Base-by-base conservation (phyloP, 2,113 vertebrate species). In the Balaenoptera acutorostrata region DNA sequence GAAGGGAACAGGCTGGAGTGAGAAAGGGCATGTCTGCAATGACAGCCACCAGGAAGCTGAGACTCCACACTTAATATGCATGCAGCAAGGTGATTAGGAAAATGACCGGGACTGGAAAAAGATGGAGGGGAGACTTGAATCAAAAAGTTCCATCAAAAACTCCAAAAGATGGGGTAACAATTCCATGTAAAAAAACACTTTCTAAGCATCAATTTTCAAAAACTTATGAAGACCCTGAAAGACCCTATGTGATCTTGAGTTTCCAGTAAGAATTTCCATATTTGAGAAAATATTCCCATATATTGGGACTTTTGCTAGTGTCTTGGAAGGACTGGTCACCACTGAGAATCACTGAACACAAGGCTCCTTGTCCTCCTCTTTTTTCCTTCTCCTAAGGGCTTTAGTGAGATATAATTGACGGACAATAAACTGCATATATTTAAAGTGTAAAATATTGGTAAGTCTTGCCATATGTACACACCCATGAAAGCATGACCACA, bases 201-300 rank as follows among this genome's bases (percentile, higher is more conserved):
- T 57, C 29, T 33, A 84, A 78, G 14, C 21, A 72, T 25, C 14
- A 31, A 61, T 46, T 69, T 75, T 64, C 6, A 75, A 81, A 81
- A 77, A 46, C 9, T 25, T 88, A 85, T 57, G 66, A 71, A 77
- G 72, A n/a, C 11, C 33, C 13, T 29, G 10, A 66, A 71, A 82
- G 72, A 31, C 5, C 44, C 8, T 23, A 12, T 5, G 2, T 20
- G 61, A 80, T 81, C n/a, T 91, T 87, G 41, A 59, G 8, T 88
- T 83, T 88, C 86, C 49, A 72, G 29, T 68, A 93, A 3, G 6
- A 95, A 41, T 94, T 85, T 63, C 49, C 44, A 74, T 72, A 80
- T 64, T 75, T n/a, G 71, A 97, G 44, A 69, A 86, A 44, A 36
- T 46, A 75, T 52, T 96, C 39, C 20, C 8, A 21, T 68, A 55